A percentile compares a stretch with the other conserved stretches of the same genome.
Conservation (phyloP, 2,888 invertebrate species). For the Acrobasis consociella region DNA sequence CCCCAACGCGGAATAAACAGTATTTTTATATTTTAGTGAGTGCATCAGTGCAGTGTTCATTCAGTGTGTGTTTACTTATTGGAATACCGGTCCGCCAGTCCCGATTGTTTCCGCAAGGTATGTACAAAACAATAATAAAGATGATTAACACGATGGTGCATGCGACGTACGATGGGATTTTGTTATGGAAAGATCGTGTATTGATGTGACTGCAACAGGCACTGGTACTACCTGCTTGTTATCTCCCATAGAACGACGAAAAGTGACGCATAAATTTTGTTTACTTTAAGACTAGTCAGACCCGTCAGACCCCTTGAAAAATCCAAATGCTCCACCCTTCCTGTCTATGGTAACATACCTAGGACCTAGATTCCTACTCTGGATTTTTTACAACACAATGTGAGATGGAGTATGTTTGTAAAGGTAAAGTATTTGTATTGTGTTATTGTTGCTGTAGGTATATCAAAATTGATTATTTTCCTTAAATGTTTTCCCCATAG, state of each 20-base stretch:
- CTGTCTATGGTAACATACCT: background rate
- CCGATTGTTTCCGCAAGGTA: conserved; percentile 66
- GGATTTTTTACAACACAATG: no score
- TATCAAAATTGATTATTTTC: no score
- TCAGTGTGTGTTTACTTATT: conserved; percentile 55
- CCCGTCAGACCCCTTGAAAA: background rate
- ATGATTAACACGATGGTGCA: conserved; percentile 23
- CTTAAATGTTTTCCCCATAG: no score
- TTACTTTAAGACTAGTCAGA: background rate
- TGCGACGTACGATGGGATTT: conserved; percentile 4
- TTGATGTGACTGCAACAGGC: background rate
- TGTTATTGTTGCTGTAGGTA: no score
- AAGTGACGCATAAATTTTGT: background rate
- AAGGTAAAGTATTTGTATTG: no score
- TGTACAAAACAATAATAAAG: conserved; percentile 57
- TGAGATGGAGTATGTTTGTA: no score
- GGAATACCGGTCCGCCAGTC: conserved; percentile 56
- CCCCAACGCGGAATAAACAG: conserved; percentile 30
- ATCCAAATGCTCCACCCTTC: background rate
- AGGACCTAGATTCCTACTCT: no score
- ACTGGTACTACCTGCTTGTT: background rate
- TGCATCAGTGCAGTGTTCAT: conserved; percentile 48
- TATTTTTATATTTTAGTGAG: conserved; percentile 36
- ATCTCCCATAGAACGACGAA: background rate
- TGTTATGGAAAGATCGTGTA: conserved; percentile 11